These are phyloP conservation scores for Scyliorhinus canicula DNA, from an alignment of 2,797 vertebrate species.

Conservation along the genomic window DNA sequence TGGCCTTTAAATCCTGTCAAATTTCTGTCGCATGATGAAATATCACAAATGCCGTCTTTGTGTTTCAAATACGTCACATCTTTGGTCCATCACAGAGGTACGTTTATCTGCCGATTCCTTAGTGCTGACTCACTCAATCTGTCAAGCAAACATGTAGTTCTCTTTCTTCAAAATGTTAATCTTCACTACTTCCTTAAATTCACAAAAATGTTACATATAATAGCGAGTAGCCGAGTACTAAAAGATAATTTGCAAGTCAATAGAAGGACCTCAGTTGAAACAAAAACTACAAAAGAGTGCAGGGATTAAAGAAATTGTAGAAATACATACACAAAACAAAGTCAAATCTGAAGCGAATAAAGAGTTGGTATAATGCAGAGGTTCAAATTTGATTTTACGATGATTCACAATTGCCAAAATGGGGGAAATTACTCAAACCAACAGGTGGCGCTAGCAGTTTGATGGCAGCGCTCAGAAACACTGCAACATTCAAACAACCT, in stretches of 20 bases:
- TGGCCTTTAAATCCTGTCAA: background rate
- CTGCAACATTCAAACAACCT: background rate
- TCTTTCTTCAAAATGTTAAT: background rate
- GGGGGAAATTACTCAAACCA: background rate
- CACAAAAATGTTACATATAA: background rate
- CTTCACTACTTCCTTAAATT: background rate
- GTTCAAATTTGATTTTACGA: background rate
- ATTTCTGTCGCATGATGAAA: background rate
- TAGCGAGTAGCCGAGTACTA: too few species aligned
- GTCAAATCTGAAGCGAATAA: background rate
- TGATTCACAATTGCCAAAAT: background rate
- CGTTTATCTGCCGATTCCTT: background rate
- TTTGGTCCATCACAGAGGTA: background rate
- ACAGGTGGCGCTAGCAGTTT: conserved; percentile 3
- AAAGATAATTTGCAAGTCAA: background rate
- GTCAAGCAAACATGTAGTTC: background rate
- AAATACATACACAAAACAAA: background rate
- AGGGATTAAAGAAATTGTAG: background rate
- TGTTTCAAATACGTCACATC: background rate
- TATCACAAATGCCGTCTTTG: background rate
- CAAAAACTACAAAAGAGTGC: background rate
- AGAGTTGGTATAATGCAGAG: background rate
- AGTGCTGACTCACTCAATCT: background rate
- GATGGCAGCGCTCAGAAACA: background rate
- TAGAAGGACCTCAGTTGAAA: background rate